Conservation (phyloP, 2,797 vertebrate species). For the Lagocephalus sceleratus region DNA sequence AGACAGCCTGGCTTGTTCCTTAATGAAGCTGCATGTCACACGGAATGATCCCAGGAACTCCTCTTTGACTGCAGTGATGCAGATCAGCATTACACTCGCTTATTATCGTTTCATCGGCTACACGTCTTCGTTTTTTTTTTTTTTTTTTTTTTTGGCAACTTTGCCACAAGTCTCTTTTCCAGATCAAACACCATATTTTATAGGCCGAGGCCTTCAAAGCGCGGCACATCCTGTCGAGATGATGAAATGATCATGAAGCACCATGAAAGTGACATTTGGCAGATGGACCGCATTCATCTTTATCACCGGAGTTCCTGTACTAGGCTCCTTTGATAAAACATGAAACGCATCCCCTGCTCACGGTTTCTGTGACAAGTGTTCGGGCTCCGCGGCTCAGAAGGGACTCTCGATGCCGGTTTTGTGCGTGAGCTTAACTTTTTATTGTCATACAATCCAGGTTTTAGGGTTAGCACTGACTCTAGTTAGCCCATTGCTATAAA, state of each 20-base stretch:
- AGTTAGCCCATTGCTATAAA: conserved; percentile 12
- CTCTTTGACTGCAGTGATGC: too few species aligned
- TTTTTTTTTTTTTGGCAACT: conserved; percentile 29
- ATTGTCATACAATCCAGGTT: too few species aligned
- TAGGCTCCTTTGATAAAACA: conserved; percentile 68
- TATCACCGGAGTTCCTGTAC: conserved; percentile 57
- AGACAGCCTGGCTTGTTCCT: too few species aligned
- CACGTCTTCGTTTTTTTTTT: too few species aligned
- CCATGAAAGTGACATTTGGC: conserved; percentile 68
- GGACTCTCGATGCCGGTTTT: not conserved
- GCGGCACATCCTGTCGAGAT: conserved; percentile 56
- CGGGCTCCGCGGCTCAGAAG: conserved; percentile 14
- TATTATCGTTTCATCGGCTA: conserved; percentile 35
- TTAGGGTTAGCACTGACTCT: too few species aligned
- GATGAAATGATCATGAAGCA: conserved; percentile 70
- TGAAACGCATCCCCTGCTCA: conserved; percentile 59
- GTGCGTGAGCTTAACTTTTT: not conserved
- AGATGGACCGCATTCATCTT: conserved; percentile 64
- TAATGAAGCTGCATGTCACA: too few species aligned
- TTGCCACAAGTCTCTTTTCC: conserved; percentile 43
- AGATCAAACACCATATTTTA: conserved; percentile 58
- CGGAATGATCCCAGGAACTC: too few species aligned
- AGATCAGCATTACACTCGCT: conserved; percentile 3
- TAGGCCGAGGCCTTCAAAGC: conserved; percentile 56
- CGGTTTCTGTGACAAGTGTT: conserved; percentile 54